Evolutionary conservation across 2,888 invertebrate species (phyloP), one percentile per base, ranked within the genome.

Genomic region (Oscheius sp.): DNA sequence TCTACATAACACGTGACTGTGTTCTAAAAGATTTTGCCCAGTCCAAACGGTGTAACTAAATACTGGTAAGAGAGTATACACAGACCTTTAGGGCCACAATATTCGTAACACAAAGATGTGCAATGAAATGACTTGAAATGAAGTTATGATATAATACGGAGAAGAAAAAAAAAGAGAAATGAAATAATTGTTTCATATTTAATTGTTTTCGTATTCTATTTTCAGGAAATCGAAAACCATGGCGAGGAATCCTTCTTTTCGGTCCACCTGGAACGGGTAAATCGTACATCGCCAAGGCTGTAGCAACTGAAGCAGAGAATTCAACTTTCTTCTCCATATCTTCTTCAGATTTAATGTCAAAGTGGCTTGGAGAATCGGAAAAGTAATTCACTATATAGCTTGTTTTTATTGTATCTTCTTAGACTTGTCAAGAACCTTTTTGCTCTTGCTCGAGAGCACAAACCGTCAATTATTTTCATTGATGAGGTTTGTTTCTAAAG

Each of bases 201-300:
- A n/a, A n/a, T n/a, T n/a, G n/a, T n/a, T n/a, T n/a, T n/a, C n/a
- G n/a, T n/a, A n/a, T 36, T 36, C 14, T 14, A 14, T 36, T 14
- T 84, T 28, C 77, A 88, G 88, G 88, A 4, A 96, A 96, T 87
- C 90, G 97, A 85, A 94, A 95, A 87, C 97, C 98, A 14, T 98
- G 97, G 97, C 94, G 94, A 88, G 97, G 98, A 78, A 98, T 98
- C 81, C 88, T 98, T 24, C 89, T 98, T 12, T 98, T 96, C 89
- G 97, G 98, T 74, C 98, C 98, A 47, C 98, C 98, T 84, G 98
- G 98, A 89, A 99, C 98, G 73, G 98, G 98, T 89, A 98, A 98
- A 90, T 97, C 97, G 26, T 98, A 93, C 87, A 89, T 99, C 85
- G 98, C 98, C 2, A 99, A 98, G 57, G 98, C 98, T 45, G 97